Evolutionary conservation across 2,113 vertebrate genomes (phyloP).

Genomic region (Acanthisitta chloris): DNA sequence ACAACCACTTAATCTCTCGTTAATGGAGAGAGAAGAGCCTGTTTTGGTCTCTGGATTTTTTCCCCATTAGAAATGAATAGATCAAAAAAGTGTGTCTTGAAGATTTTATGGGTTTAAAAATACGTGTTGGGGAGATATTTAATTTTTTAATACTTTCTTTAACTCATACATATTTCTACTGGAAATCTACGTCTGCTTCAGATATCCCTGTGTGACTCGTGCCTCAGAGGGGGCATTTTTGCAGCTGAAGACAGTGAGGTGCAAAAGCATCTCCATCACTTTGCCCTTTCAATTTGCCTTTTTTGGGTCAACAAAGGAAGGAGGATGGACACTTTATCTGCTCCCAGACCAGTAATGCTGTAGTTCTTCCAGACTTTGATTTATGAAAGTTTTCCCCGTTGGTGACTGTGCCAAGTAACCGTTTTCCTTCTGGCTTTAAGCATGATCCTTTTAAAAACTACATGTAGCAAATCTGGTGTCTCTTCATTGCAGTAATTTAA

Average conservation of each 20-base stretch:
- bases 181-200: neutral
- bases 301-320: neutral
- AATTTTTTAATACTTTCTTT: neutral
- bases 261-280: neutral
- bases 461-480: neutral
- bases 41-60: neutral
- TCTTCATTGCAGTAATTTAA: neutral
- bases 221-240: neutral
- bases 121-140: neutral
- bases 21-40: neutral
- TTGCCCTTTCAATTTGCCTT: neutral
- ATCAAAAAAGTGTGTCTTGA: neutral
- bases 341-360: neutral
- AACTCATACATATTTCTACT: neutral
- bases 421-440: neutral
- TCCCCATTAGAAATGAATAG: neutral
- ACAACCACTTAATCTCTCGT: neutral
- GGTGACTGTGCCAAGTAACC: neutral
- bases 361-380: neutral
- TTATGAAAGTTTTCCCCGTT: neutral
- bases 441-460: neutral
- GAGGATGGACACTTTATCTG: neutral
- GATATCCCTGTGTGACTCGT: neutral
- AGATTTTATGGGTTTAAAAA: neutral
- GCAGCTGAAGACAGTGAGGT: neutral